phyloP scores from a whole-genome alignment of 2,888 invertebrate genomes.

The Baccha elongata region DNA sequence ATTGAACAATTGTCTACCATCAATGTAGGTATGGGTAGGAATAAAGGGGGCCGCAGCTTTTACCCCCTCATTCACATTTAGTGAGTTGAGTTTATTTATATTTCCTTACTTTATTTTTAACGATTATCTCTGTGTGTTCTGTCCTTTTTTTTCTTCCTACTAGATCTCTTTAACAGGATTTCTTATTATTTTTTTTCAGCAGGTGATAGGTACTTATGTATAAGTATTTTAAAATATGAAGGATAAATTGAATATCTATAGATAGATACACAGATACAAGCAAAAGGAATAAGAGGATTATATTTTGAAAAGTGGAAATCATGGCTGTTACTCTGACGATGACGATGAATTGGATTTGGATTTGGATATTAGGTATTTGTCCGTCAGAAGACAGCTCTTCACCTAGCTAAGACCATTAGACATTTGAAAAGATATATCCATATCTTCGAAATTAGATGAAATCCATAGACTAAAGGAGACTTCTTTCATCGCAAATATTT shows the following conservation, averaged over 20 bases:
- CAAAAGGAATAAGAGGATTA: conserved; percentile 6
- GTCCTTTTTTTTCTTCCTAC: background rate
- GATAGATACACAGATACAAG: background rate
- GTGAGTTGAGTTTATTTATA: conserved; percentile 26
- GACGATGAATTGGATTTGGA: conserved; percentile 2
- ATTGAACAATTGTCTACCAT: conserved; percentile 71
- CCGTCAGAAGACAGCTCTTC: background rate
- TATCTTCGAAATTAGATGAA: conserved; percentile 29
- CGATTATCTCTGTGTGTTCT: background rate
- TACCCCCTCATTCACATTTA: conserved; percentile 1
- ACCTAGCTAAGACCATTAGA: background rate
- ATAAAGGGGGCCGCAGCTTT: background rate
- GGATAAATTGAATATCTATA: conserved; percentile 14
- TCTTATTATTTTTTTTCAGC: background rate
- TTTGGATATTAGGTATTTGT: background rate
- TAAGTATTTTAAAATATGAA: background rate
- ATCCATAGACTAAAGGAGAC: background rate
- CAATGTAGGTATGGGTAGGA: conserved; percentile 21
- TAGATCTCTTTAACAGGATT: background rate
- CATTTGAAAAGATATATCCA: background rate
- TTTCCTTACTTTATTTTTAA: conserved; percentile 10
- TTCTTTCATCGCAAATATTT: background rate
- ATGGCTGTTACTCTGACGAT: conserved; percentile 1
- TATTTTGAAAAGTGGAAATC: conserved; percentile 18
- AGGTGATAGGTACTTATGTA: conserved; percentile 1